Evolutionary conservation across 2,113 vertebrate species (phyloP).

Genomic region (Planiliza haematocheilus): DNA sequence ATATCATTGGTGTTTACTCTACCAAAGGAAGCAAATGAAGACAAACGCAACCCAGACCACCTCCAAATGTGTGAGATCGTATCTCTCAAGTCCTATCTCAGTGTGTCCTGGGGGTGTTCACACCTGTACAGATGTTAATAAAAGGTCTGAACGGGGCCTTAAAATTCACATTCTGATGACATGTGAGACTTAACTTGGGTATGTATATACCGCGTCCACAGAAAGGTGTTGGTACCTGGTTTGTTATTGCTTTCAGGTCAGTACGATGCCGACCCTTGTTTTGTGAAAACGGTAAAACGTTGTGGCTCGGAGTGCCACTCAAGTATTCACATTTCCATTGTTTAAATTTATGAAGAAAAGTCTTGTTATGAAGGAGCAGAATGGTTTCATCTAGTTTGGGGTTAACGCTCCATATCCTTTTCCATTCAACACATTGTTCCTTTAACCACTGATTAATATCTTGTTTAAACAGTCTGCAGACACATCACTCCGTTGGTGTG

Average conservation of each 20-base stretch:
- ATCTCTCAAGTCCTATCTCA: no score
- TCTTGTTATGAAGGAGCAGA: conserved; percentile 57
- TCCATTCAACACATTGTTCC: conserved; percentile 82
- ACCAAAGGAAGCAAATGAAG: no score
- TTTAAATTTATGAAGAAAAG: conserved; percentile 59
- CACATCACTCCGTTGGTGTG: conserved; percentile 73
- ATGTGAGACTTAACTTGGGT: no score
- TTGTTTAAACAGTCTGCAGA: conserved; percentile 86
- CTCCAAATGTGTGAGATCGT: no score
- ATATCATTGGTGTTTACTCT: no score
- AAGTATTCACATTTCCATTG: conserved; percentile 70
- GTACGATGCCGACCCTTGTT: background rate
- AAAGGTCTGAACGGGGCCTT: no score
- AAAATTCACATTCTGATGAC: no score
- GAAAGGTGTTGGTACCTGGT: background rate
- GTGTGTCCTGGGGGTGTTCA: no score
- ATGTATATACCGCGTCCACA: background rate
- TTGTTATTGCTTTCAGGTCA: background rate
- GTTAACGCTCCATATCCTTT: conserved; percentile 81
- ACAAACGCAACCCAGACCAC: no score
- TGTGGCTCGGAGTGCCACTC: conserved; percentile 39
- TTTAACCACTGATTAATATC: conserved; percentile 84
- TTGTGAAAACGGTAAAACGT: conserved; percentile 28
- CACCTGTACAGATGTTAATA: no score
- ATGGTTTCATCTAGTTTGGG: conserved; percentile 63